phyloP scores from a whole-genome alignment of 1,140 invertebrate species.

The Phthorimaea operculella region DNA sequence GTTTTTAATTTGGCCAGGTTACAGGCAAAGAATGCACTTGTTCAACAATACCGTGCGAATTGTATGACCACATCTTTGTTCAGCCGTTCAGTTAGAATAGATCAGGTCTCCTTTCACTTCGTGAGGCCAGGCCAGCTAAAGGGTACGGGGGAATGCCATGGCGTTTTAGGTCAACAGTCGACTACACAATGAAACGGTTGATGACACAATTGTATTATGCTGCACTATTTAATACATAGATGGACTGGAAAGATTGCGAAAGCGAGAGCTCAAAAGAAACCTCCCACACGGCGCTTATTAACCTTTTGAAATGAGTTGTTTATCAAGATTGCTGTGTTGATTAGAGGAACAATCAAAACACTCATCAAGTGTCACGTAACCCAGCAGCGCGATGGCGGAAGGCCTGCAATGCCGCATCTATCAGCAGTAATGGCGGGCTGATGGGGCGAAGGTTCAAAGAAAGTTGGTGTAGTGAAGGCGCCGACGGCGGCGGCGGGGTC shows the following conservation, averaged over 20 bases:
- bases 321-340: too few relatives aligned
- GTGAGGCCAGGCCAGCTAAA: constrained; percentile 34
- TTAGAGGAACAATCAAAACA: too few relatives aligned
- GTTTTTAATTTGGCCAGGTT: constrained; percentile 22
- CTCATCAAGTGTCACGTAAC: too few relatives aligned
- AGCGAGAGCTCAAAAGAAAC: background rate
- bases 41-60: constrained; percentile 35
- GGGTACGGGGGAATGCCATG: constrained; percentile 29
- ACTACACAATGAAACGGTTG: background rate
- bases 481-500: constrained; percentile 39
- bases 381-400: constrained; percentile 3
- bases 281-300: too few relatives aligned
- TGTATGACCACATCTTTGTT: constrained; percentile 32
- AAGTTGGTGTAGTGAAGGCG: constrained; percentile 28
- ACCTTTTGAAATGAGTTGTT: too few relatives aligned
- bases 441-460: constrained; percentile 40
- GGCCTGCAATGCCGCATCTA: constrained; percentile 17
- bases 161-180: constrained; percentile 39
- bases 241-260: background rate
- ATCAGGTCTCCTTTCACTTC: constrained; percentile 58
- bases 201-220: background rate
- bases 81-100: constrained; percentile 24
- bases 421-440: constrained; percentile 33
- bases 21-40: constrained; percentile 17
- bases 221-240: background rate